Evolutionary conservation across 2,797 vertebrate species (phyloP).

Genomic region (Eulemur albifrons): DNA sequence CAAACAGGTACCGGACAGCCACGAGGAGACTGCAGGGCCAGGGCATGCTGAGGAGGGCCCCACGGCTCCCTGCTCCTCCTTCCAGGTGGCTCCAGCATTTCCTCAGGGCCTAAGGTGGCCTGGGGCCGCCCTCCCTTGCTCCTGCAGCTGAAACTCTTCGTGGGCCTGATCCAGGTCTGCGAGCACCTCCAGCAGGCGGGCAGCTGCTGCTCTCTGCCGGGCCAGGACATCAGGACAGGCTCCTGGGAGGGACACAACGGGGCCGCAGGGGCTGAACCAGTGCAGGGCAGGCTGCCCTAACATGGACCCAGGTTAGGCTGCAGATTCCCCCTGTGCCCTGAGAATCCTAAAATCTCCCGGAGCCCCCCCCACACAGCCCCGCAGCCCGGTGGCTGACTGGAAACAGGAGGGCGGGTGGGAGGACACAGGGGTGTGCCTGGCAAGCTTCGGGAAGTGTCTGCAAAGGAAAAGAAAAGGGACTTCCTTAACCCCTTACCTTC

Average conservation of each 20-base stretch:
- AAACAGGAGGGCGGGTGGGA: neutral
- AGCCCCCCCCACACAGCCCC: neutral
- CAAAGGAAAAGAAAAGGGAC: neutral
- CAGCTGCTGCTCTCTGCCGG: slow-evolving; percentile 67
- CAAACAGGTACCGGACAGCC: neutral
- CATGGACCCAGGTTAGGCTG: neutral
- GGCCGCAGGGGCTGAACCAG: neutral
- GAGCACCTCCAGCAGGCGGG: slow-evolving; percentile 87
- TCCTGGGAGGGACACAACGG: neutral
- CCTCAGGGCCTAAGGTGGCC: slow-evolving; percentile 82
- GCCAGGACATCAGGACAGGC: slow-evolving; percentile 68
- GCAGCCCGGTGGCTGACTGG: neutral
- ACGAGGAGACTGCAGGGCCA: neutral
- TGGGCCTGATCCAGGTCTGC: slow-evolving; percentile 90
- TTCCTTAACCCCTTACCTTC: slow-evolving; percentile 81
- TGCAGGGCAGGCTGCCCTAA: neutral
- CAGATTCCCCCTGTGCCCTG: neutral
- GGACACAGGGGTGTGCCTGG: accelerated
- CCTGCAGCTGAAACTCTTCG: slow-evolving; percentile 84
- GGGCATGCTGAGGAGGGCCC: accelerated
- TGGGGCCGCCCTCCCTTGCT: slow-evolving; percentile 80
- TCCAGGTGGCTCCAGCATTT: neutral
- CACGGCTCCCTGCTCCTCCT: neutral
- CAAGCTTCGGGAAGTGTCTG: no score
- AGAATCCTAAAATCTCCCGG: neutral